These are phyloP conservation scores for Megastigmus dorsalis DNA, from an alignment of 2,888 invertebrate species.

Conservation along the genomic window DNA sequence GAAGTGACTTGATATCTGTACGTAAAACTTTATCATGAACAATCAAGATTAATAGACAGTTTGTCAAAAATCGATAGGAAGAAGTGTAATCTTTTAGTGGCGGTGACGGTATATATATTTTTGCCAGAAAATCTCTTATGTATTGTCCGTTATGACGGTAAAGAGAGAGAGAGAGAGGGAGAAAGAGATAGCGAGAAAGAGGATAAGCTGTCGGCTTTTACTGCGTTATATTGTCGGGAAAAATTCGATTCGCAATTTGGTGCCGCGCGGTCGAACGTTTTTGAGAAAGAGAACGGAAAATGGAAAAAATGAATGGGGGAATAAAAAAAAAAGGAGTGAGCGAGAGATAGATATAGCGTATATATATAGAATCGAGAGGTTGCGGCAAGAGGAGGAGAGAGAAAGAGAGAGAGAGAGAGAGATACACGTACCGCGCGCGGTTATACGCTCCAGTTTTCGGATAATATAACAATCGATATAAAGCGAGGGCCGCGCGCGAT, in stretches of 20 bases:
- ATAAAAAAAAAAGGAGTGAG: too few species aligned
- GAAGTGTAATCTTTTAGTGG: background rate
- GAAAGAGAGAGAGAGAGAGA: background rate
- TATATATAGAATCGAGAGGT: too few species aligned
- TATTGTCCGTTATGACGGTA: conserved; percentile 15
- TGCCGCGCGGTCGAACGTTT: conserved; percentile 27
- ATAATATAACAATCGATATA: background rate
- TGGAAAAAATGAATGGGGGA: too few species aligned
- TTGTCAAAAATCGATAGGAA: background rate
- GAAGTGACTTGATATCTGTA: too few species aligned
- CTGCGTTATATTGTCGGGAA: conserved; percentile 30
- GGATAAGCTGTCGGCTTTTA: conserved; percentile 26
- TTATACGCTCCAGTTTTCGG: background rate
- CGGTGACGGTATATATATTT: too few species aligned
- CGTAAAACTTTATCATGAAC: background rate
- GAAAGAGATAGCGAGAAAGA: too few species aligned
- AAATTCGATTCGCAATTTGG: conserved; percentile 47
- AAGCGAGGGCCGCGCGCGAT: too few species aligned
- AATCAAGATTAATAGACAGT: too few species aligned
- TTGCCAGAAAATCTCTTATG: conserved; percentile 11
- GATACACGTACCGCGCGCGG: background rate
- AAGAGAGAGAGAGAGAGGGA: too few species aligned
- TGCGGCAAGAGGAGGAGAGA: background rate
- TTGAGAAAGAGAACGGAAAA: conserved; percentile 17
- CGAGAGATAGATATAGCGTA: too few species aligned